Base-by-base conservation (phyloP, 53 echinoderm and acorn worm genomes). In the Stichopus horrens region DNA sequence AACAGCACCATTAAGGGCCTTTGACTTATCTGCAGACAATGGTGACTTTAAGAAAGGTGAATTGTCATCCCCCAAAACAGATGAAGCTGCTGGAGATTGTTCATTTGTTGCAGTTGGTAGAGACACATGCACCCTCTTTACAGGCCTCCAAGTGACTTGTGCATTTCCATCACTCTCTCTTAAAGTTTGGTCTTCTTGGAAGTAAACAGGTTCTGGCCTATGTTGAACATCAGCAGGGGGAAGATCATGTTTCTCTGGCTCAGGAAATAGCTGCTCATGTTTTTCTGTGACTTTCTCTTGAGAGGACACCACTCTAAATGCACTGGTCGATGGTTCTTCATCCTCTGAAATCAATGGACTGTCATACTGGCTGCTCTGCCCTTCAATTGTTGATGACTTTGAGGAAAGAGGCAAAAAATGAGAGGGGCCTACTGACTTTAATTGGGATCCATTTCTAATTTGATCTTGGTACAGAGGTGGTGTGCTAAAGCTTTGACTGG, bases 121-220 rank as follows among this genome's bases (percentile, higher is more conserved):
- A 4, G 85, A 85, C 13, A 85, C 67, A 53, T 65, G 66, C 16
- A 85, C 7, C 68, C 66, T 67, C 59, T 18, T 85, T 4, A 85
- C 85, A 66, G 85, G 85, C 52, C 85, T 52, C 85, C 85, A 85
- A 9, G 59, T 53, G 37, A 59, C 85, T 20, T 85, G 85, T 10
- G 71, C 13, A 65, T 52, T 83, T 51, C 5, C 51, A 14, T 14
- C 6, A 5, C 77, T 7, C 5, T 51, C 77, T 71, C 6, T 71
- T 10, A 13, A 5, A 8, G 11, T 63, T 9, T 10, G 16, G 63
- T 13, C 14, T 63, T 63, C 63, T 63, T 63, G 63, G 63, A 16
- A 13, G 63, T 10, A 63, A 63, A 13, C 10, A 63, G 63, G 63
- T 13, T 0, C 63, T 63, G 7, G 11, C 63, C 63, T 13, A 13